Evolutionary conservation across 2,113 vertebrate species (phyloP).

Genomic region (human): GRCh38 chr6:85613501-85614000

Average conservation of each 20-base stretch:
- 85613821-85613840: constrained; percentile 76
- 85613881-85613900: constrained; percentile 74
- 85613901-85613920: constrained; percentile 79
- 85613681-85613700: constrained; percentile 51
- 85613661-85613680: constrained; percentile 33
- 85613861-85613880: constrained; percentile 78
- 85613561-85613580: constrained; percentile 78
- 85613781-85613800: constrained; percentile 75
- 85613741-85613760: constrained; percentile 73
- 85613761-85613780: constrained; percentile 76
- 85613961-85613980: constrained; percentile 92
- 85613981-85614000: constrained; percentile 83
- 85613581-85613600: constrained; percentile 69
- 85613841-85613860: constrained; percentile 70
- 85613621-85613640: constrained; percentile 76
- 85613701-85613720: constrained; percentile 78
- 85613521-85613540: constrained; percentile 74
- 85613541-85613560: constrained; percentile 72
- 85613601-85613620: constrained; percentile 81
- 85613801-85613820: constrained; percentile 68
- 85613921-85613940: constrained; percentile 76
- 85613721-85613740: constrained; percentile 81
- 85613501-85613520: constrained; percentile 77
- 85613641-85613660: constrained; percentile 58
- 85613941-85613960: constrained; percentile 83